Percentiles rank a stretch among this genome's conserved stretches.
Conservation (phyloP, 2,888 invertebrate species). For the Opisthograptis luteolata region DNA sequence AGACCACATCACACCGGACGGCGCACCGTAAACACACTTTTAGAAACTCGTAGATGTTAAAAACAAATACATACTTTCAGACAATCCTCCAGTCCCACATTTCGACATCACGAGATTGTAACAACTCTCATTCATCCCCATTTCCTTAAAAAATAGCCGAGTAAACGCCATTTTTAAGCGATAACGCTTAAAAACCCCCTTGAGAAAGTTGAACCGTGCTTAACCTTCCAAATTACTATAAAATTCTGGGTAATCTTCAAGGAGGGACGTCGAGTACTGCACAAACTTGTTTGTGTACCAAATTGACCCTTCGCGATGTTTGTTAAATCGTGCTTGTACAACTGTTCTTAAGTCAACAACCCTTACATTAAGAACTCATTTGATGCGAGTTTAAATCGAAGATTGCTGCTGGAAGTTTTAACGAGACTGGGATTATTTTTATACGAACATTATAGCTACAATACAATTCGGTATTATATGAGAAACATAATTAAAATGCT, state of each 20-base stretch:
- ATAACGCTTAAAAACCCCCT: not conserved
- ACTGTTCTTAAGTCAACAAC: slow-evolving; percentile 13
- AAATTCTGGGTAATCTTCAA: slow-evolving; percentile 13
- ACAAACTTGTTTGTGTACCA: slow-evolving; percentile 29
- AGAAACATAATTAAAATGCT: too few relatives aligned
- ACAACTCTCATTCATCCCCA: not conserved
- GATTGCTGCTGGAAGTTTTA: not conserved
- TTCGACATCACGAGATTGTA: not conserved
- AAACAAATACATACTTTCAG: not conserved
- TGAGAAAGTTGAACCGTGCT: not conserved
- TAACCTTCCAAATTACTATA: slow-evolving; percentile 9
- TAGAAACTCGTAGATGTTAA: not conserved
- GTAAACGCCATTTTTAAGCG: not conserved
- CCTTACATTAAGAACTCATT: slow-evolving; percentile 3
- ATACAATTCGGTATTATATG: too few relatives aligned
- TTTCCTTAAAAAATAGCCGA: not conserved
- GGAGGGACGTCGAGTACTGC: not conserved
- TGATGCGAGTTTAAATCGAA: not conserved
- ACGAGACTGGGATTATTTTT: too few relatives aligned
- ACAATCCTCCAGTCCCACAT: not conserved
- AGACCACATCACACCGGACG: too few relatives aligned
- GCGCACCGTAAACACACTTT: too few relatives aligned
- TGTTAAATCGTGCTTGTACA: slow-evolving; percentile 19
- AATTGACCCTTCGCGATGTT: slow-evolving; percentile 26
- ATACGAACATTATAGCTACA: too few relatives aligned